Evolutionary conservation across 2,797 vertebrate genomes (phyloP).

Genomic region (Eidolon dupreanum): DNA sequence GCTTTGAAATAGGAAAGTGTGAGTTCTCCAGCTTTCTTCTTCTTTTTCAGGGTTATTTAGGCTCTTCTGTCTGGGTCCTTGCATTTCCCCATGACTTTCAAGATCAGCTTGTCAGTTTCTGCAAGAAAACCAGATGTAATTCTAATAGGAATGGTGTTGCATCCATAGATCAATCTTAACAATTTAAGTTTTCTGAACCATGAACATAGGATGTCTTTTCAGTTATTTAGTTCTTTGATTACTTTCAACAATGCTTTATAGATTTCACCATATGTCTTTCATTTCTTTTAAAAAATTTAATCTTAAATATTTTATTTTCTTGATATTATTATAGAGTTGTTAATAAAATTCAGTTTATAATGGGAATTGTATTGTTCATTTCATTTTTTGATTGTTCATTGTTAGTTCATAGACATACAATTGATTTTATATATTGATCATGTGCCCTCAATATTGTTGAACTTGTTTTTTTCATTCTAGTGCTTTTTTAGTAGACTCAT

Average conservation of each 20-base stretch:
- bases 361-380: neutral
- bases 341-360: neutral
- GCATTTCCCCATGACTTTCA: neutral
- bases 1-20: neutral
- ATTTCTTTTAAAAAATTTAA: neutral
- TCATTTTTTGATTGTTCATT: neutral
- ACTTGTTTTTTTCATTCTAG: neutral
- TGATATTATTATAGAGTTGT: neutral
- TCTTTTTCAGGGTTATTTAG: neutral
- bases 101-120: neutral
- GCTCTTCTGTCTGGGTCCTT: neutral
- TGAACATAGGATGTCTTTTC: neutral
- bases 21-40: neutral
- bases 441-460: neutral
- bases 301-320: neutral
- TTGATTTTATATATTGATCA: neutral
- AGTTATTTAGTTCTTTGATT: neutral
- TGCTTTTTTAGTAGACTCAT: neutral
- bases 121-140: neutral
- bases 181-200: too few species aligned
- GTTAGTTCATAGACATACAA: neutral
- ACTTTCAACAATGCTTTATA: neutral
- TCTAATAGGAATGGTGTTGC: neutral
- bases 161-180: neutral
- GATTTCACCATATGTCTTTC: neutral